Evolutionary conservation across 2,113 vertebrate genomes (phyloP), one percentile per base, ranked within the genome.

Genomic region (Hypocryptadius cinnamomeus): DNA sequence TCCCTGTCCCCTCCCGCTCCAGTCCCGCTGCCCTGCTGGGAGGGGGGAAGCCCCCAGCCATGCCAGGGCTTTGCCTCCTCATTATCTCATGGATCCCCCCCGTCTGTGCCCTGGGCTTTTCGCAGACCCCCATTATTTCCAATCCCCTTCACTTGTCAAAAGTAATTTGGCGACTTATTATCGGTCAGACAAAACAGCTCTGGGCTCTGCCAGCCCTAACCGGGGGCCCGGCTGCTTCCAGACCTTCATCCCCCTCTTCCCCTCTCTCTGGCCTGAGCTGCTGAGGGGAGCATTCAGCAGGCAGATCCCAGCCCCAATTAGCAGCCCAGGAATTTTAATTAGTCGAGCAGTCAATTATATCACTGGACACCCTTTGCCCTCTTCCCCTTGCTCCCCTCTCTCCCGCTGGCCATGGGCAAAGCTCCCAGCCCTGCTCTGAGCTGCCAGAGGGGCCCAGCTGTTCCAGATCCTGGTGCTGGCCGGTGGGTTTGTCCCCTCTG

Each of bases 301-400:
- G 81, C 77, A 73, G 78, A 85, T 74, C 72, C 69, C 50, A 74
- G 93, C 33, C 87, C 95, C 97, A 97, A 96, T 97, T 97, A 97
- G 84, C 73, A 89, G 90, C 95, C 71, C 56, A 96, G 95, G 97
- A 97, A 98, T 98, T 96, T 97, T 97, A 97, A 97, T 97, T 95
- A 96, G 96, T 97, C 6, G 6, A 94, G 79, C 76, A 83, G 94
- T 91, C 95, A 93, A 94, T 97, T 97, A 95, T 97, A 95, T 97
- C 97, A 96, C 8, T 95, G 95, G 96, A 92, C 92, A 95, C 78
- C 90, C 88, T 95, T 93, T 94, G 87, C 61, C 92, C 89, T 93
- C 80, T 90, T 90, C 82, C 50, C 60, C 71, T 88, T 13, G 47
- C 80, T 47, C 30, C 47, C 17, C 23, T 73, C 51, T 63, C 74